These are phyloP conservation scores for Chlorospingus flavigularis DNA, from an alignment of 2,797 vertebrate genomes.

Conservation along the genomic window DNA sequence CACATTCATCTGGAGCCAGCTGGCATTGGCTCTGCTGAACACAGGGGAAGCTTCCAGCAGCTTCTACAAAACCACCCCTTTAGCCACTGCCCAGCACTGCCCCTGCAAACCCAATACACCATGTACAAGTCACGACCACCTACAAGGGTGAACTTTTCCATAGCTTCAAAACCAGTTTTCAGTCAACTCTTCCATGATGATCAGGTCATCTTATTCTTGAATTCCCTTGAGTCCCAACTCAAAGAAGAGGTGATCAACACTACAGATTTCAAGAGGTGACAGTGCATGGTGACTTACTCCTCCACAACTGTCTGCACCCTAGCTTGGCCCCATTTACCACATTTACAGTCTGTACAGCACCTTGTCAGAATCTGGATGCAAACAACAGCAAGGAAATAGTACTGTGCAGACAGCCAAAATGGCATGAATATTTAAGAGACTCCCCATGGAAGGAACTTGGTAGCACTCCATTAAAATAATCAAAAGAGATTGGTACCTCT, in stretches of 20 bases:
- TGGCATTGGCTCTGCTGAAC: neutral
- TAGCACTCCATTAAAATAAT: neutral
- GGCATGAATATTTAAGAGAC: neutral
- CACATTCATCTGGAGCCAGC: neutral
- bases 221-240: neutral
- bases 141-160: neutral
- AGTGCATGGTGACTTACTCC: neutral
- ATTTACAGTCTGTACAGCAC: neutral
- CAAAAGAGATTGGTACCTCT: neutral
- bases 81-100: neutral
- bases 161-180: neutral
- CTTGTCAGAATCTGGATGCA: neutral
- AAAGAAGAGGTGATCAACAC: neutral
- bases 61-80: neutral
- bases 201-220: neutral
- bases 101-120: neutral
- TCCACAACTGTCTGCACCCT: neutral
- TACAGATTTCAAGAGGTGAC: neutral
- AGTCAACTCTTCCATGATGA: neutral
- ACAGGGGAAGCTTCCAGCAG: neutral
- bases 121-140: neutral
- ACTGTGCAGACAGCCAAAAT: neutral
- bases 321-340: neutral
- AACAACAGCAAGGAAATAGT: neutral
- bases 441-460: neutral